Conservation (phyloP, 2,888 invertebrate species). For the Campoplex nolae region DNA sequence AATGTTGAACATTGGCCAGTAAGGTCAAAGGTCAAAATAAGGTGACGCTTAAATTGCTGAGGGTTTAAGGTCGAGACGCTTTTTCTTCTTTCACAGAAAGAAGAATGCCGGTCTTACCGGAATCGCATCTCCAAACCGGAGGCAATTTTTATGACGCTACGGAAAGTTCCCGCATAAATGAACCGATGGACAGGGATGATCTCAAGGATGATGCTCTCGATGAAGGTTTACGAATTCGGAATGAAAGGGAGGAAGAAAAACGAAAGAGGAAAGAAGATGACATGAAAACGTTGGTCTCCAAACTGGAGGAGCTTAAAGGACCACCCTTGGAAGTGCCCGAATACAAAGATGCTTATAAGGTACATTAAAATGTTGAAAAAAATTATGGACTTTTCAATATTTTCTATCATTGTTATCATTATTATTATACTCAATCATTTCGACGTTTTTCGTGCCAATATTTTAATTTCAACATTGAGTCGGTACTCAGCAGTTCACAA, state of each 20-base stretch:
- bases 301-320: conserved; percentile 79
- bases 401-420: no score
- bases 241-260: conserved; percentile 70
- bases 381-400: background rate
- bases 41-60: background rate
- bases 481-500: no score
- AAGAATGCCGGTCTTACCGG: conserved; percentile 74
- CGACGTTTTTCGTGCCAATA: no score
- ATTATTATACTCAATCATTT: no score
- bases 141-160: conserved; percentile 73
- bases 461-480: no score
- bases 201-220: conserved; percentile 69
- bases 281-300: conserved; percentile 79
- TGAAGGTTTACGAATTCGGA: conserved; percentile 66
- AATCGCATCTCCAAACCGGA: conserved; percentile 76
- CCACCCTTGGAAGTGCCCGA: conserved; percentile 80
- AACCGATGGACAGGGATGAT: conserved; percentile 71
- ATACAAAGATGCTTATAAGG: conserved; percentile 82
- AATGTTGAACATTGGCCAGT: no score
- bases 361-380: conserved; percentile 46
- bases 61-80: background rate
- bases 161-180: conserved; percentile 69
- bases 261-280: conserved; percentile 76
- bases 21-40: background rate
- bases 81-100: conserved; percentile 72